Evolutionary conservation across 2,888 invertebrate genomes (phyloP).

Genomic region (Gnatocerus cornutus): DNA sequence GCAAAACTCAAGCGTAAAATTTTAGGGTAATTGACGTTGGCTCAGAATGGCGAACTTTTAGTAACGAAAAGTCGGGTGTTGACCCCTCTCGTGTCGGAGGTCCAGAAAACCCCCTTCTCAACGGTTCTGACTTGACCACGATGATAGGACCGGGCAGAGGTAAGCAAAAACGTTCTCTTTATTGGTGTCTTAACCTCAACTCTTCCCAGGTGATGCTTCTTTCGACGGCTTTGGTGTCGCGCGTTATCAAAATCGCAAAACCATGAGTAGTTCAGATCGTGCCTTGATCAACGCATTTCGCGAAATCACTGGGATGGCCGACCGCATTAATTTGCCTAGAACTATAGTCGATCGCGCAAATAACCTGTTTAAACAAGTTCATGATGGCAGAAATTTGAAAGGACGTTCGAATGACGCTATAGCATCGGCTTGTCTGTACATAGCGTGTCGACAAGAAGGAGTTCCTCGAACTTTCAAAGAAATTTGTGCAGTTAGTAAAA

Average conservation of each 20-base stretch:
- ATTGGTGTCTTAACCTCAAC: conserved; percentile 7
- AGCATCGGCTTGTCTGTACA: conserved; percentile 98
- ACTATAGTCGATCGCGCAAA: conserved; percentile 98
- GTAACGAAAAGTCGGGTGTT: conserved; percentile 96
- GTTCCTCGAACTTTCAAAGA: conserved; percentile 99
- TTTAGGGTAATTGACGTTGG: conserved; percentile 98
- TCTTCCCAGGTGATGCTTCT: conserved; percentile 79
- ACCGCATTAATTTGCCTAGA: conserved; percentile 96
- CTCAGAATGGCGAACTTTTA: conserved; percentile 99
- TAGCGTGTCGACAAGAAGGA: conserved; percentile 98
- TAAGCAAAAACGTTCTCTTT: conserved; percentile 36
- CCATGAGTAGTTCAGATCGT: conserved; percentile 95
- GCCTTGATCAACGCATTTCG: conserved; percentile 96
- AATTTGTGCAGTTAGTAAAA: conserved; percentile 99
- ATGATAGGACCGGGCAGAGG: conserved; percentile 86
- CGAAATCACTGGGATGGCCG: conserved; percentile 98
- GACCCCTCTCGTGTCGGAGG: conserved; percentile 99
- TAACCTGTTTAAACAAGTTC: conserved; percentile 98
- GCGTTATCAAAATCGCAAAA: conserved; percentile 83
- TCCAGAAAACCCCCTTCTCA: conserved; percentile 96
- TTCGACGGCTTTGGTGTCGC: conserved; percentile 90
- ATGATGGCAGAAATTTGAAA: conserved; percentile 96
- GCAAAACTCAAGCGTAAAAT: conserved; percentile 17
- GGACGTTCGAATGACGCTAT: conserved; percentile 97
- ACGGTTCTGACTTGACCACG: conserved; percentile 96